Evolutionary conservation across 1,140 invertebrate species (phyloP).

Genomic region (Ridgeia piscesae): DNA sequence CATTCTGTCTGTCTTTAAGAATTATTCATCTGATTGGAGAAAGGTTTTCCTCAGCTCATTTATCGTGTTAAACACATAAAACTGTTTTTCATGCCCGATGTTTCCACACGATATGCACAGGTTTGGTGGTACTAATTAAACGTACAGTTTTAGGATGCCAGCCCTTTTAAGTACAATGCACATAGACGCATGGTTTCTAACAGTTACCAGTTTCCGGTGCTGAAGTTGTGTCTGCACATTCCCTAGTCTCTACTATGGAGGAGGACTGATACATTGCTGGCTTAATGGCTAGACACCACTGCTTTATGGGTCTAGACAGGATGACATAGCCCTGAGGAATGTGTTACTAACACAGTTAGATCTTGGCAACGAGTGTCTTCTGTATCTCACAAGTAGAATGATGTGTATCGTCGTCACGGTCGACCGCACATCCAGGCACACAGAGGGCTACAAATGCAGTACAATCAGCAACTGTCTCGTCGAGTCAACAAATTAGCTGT

Average conservation of each 20-base stretch:
- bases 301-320: not conserved
- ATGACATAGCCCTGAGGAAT: not conserved
- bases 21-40: not conserved
- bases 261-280: not conserved
- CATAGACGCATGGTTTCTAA: not conserved
- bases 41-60: too few relatives aligned
- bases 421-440: not conserved
- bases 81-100: not conserved
- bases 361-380: not conserved
- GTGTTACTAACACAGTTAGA: not conserved
- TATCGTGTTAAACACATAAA: not conserved
- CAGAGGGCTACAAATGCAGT: slow-evolving; percentile 1
- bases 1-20: too few relatives aligned
- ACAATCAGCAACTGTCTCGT: not conserved
- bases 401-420: not conserved
- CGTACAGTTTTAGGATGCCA: not conserved
- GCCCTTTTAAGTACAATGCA: not conserved
- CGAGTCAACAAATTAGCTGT: not conserved
- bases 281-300: not conserved
- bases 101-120: not conserved
- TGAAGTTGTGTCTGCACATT: not conserved
- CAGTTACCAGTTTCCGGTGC: not conserved
- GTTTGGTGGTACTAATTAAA: not conserved
- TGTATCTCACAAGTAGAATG: not conserved
- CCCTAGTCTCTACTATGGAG: not conserved